Evolutionary conservation across 2,888 invertebrate species (phyloP).

Genomic region (Ophion costatus): DNA sequence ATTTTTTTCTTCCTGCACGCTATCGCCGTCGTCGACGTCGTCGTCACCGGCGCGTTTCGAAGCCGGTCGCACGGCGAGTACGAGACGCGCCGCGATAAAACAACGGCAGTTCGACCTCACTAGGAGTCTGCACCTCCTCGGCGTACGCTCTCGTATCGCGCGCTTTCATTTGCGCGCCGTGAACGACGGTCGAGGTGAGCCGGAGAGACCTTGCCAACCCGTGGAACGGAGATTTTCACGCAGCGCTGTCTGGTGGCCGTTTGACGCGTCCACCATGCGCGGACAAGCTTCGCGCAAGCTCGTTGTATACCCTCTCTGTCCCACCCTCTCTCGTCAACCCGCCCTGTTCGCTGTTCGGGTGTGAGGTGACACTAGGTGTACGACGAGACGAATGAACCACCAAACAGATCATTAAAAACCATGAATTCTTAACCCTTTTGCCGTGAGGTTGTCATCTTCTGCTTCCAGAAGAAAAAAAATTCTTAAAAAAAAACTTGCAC

Average conservation of each 20-base stretch:
- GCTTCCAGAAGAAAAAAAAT: not conserved
- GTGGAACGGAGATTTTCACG: conserved; percentile 72
- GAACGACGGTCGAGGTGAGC: conserved; percentile 59
- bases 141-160: conserved; percentile 63
- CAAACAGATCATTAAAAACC: conserved; percentile 62
- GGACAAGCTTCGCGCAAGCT: conserved; percentile 74
- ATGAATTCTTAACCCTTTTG: conserved; percentile 53
- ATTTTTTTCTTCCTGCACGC: not conserved
- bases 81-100: conserved; percentile 59
- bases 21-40: conserved; percentile 11
- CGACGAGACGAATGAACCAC: conserved; percentile 61
- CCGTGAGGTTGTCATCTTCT: not conserved
- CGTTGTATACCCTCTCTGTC: conserved; percentile 49
- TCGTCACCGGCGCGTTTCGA: conserved; percentile 58
- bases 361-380: conserved; percentile 4
- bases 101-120: conserved; percentile 49
- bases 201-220: conserved; percentile 49
- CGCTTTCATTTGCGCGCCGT: conserved; percentile 73
- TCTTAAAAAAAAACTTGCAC: not conserved
- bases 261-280: conserved; percentile 66
- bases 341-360: not conserved
- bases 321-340: not conserved
- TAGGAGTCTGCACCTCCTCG: conserved; percentile 43
- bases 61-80: conserved; percentile 46
- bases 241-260: conserved; percentile 79